These are phyloP conservation scores for Lydus trimaculatus DNA, from an alignment of 2,888 invertebrate genomes.

Conservation along the genomic window DNA sequence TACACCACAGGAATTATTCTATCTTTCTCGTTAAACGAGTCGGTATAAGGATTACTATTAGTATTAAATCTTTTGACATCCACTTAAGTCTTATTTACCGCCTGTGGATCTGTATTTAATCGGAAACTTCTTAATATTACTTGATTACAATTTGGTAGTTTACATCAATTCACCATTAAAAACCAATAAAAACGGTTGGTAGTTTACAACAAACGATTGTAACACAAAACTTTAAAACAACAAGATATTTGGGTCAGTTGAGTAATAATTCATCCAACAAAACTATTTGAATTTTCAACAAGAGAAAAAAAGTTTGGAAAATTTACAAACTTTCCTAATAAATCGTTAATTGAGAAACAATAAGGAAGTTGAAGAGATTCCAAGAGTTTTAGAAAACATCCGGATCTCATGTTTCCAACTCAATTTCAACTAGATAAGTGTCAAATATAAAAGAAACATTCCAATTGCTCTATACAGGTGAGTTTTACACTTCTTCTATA, in stretches of 20 bases:
- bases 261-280: background rate
- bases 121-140: background rate
- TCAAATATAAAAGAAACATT: background rate
- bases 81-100: background rate
- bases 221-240: background rate
- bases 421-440: background rate
- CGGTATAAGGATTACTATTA: background rate
- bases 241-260: background rate
- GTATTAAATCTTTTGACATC: background rate
- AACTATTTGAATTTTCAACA: background rate
- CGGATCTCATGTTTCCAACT: background rate
- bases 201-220: no score
- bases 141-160: no score
- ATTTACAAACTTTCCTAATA: background rate
- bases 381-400: background rate
- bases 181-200: no score
- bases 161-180: no score
- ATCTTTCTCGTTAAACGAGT: background rate
- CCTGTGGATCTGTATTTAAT: background rate
- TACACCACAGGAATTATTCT: conserved; percentile 17
- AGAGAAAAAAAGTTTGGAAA: background rate
- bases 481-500: background rate
- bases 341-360: conserved; percentile 1
- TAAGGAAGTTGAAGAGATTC: conserved; percentile 15
- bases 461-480: background rate